Conservation (phyloP, 2,797 vertebrate genomes). For the Miichthys miiuy region DNA sequence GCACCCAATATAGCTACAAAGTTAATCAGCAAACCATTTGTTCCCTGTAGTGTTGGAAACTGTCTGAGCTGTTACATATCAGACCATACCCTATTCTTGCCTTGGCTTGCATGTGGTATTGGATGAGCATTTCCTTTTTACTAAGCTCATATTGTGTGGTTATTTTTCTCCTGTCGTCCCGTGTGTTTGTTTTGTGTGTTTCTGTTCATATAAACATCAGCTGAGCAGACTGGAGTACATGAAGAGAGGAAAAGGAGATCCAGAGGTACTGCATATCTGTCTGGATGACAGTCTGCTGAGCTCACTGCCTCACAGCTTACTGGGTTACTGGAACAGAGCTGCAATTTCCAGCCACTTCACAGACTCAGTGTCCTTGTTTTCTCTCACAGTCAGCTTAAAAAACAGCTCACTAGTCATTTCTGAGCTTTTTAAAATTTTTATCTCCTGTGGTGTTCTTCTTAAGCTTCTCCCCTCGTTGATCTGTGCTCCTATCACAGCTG, state of each 20-base stretch:
- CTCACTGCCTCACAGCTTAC: background rate
- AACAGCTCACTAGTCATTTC: background rate
- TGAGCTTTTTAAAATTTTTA: background rate
- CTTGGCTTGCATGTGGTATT: too few relatives aligned
- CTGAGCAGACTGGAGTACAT: background rate
- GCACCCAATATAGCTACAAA: background rate
- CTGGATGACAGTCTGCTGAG: background rate
- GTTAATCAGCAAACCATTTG: background rate
- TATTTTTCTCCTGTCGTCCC: background rate
- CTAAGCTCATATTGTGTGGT: background rate
- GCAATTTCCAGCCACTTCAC: background rate
- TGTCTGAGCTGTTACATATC: too few relatives aligned
- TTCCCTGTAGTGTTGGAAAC: too few relatives aligned
- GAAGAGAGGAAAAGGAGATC: background rate
- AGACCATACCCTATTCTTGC: too few relatives aligned
- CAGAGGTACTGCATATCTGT: background rate
- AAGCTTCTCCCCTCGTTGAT: too few relatives aligned
- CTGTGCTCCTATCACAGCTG: too few relatives aligned
- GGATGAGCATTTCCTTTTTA: too few relatives aligned
- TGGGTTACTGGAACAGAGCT: background rate
- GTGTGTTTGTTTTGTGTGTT: background rate
- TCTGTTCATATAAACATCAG: background rate
- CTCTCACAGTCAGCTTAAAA: background rate
- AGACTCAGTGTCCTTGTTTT: background rate
- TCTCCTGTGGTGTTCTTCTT: background rate